Percentiles rank a stretch among this genome's conserved stretches.
These are phyloP conservation scores for Andricus curvator DNA, from an alignment of 2,888 invertebrate genomes.

Conservation along the genomic window DNA sequence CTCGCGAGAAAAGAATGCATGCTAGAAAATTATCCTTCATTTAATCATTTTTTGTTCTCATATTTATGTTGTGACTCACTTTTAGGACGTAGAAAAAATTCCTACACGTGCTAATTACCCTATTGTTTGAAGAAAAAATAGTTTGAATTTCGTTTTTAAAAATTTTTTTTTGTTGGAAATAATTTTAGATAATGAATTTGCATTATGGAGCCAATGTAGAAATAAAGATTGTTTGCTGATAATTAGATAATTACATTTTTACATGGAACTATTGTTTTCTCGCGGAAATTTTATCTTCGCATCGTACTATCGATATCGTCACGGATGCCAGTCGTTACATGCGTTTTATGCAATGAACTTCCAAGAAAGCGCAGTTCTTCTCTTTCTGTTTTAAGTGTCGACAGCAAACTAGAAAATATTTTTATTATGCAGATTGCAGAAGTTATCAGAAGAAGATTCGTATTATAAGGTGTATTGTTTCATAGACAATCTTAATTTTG, in stretches of 20 bases:
- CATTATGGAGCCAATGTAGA: not conserved
- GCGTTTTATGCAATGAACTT: conserved; percentile 26
- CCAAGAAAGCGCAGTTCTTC: conserved; percentile 14
- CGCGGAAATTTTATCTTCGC: conserved; percentile 2
- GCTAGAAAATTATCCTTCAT: conserved; percentile 13
- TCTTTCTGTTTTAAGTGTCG: conserved; percentile 4
- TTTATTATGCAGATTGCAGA: not conserved
- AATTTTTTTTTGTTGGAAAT: not conserved
- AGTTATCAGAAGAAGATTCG: not conserved
- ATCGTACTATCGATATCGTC: conserved; percentile 35
- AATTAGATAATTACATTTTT: not conserved
- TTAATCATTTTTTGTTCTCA: conserved; percentile 5
- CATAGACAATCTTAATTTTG: not conserved
- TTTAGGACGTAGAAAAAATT: not conserved
- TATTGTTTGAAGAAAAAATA: not conserved
- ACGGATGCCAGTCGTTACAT: conserved; percentile 29
- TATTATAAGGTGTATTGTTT: not conserved
- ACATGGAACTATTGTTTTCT: conserved; percentile 18
- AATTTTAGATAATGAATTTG: not conserved
- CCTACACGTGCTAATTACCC: not conserved
- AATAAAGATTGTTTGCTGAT: not conserved
- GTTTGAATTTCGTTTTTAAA: not conserved
- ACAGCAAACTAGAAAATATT: conserved; percentile 2
- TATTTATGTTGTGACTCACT: not conserved
- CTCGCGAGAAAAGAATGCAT: not conserved